Evolutionary conservation across 2,113 vertebrate genomes (phyloP), one percentile per base, ranked within the genome.

Genomic region (Dicrurus megarhynchus): DNA sequence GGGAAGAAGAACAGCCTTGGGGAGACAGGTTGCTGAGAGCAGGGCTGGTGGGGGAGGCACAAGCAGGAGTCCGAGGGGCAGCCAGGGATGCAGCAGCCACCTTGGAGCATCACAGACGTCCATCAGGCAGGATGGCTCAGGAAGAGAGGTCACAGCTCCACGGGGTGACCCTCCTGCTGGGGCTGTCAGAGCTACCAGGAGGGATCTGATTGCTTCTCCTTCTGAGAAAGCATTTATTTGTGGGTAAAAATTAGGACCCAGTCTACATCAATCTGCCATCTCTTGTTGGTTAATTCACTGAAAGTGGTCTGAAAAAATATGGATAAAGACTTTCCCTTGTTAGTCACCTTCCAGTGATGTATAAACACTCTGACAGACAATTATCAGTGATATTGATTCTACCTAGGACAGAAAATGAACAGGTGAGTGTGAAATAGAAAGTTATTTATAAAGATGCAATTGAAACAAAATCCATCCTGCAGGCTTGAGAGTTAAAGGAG

Each of bases 381-480:
- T 96, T 93, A 91, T 73, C 26, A 1, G 60, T 74, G 84, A 70
- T 95, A 93, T 74, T 85, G 90, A 96, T 93, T 94, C 77, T 83
- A 92, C 68, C 47, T 78, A 92, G 86, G 70, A 60, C 65, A 96
- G 84, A 83, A 94, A 96, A 96, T 32, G 37, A 91, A 90, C 73
- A 94, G 93, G 90, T 87, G 82, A 87, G 35, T 56, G 33, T 3
- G 10, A 91, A 94, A 93, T 23, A 85, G 70, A 67, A 82, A 83
- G 79, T 90, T 95, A 83, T 93, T 91, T 92, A 94, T 95, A 71
- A 94, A 96, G 84, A 87, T 46, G 75, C 69, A 94, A 88, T 57
- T 68, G 91, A 93, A 93, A 93, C 47, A 80, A 86, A 93, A 85
- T 68, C 74, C 53, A 37, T 88, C 71, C 60, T 74, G 14, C 35